Evolutionary conservation across 1,140 invertebrate species (phyloP).

Genomic region (Microplitis demolitor): DNA sequence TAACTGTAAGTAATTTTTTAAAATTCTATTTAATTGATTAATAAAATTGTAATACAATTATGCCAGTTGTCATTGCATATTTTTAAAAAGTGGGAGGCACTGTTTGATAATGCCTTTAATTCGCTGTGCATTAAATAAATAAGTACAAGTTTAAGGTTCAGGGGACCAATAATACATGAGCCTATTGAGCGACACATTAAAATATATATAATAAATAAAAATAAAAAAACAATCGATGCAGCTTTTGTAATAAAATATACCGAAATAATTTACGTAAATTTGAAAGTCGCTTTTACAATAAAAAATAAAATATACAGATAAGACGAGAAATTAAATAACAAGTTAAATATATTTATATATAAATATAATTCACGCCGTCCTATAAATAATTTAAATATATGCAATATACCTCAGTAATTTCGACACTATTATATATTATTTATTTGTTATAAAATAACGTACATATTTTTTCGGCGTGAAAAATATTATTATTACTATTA

Average conservation of each 20-base stretch:
- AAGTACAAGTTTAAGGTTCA: constrained; percentile 47
- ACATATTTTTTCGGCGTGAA: constrained; percentile 27
- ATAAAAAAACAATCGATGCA: constrained; percentile 9
- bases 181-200: constrained; percentile 31
- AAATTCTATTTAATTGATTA: no score
- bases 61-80: no score
- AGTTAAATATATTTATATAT: not conserved
- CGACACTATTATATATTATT: constrained; percentile 25
- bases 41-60: no score
- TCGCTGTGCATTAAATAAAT: constrained; percentile 33
- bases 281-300: constrained; percentile 38
- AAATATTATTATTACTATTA: constrained; percentile 1
- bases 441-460: not conserved
- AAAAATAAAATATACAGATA: constrained; percentile 31
- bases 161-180: constrained; percentile 43
- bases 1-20: no score
- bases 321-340: constrained; percentile 25
- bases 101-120: not conserved
- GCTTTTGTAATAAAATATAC: constrained; percentile 31
- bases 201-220: constrained; percentile 1
- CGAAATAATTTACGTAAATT: constrained; percentile 34
- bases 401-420: constrained; percentile 30
- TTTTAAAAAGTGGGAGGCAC: no score
- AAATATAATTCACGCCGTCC: constrained; percentile 11
- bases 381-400: constrained; percentile 1